These are phyloP conservation scores for Ochlodes sylvanus DNA, from an alignment of 2,888 invertebrate species.

Conservation along the genomic window DNA sequence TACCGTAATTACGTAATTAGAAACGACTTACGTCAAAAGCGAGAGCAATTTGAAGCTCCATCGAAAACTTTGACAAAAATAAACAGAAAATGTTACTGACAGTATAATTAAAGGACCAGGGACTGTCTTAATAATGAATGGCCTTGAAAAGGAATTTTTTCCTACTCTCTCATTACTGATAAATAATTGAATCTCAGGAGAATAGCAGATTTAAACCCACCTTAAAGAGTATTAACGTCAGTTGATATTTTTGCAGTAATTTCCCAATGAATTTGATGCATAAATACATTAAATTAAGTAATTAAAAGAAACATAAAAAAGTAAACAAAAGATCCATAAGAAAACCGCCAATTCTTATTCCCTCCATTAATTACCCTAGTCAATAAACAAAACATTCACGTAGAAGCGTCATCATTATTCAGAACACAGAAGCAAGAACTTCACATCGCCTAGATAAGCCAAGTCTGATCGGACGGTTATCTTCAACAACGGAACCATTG, in stretches of 20 bases:
- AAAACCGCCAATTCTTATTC: too few relatives aligned
- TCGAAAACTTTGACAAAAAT: conserved; percentile 18
- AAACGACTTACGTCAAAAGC: conserved; percentile 11
- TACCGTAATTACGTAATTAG: conserved; percentile 23
- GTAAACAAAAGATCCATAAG: too few relatives aligned
- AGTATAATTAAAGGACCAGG: conserved; percentile 24
- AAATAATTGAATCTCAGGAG: background rate
- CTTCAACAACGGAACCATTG: conserved; percentile 20
- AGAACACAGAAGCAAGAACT: conserved; percentile 6
- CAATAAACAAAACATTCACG: conserved; percentile 10
- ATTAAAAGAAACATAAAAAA: background rate
- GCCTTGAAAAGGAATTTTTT: background rate
- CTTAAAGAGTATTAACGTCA: background rate
- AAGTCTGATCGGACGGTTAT: conserved; percentile 15
- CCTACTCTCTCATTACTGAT: background rate
- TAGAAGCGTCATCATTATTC: background rate
- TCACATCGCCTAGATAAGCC: conserved; percentile 14
- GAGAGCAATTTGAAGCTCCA: conserved; percentile 14
- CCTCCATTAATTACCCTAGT: background rate
- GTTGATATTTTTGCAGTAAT: background rate
- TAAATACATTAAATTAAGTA: background rate
- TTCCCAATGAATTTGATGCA: background rate
- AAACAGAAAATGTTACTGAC: conserved; percentile 19
- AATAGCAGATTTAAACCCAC: conserved; percentile 1
- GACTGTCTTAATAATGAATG: conserved; percentile 9